phyloP scores from a whole-genome alignment of 2,113 vertebrate species.

The Ranitomeya imitator region DNA sequence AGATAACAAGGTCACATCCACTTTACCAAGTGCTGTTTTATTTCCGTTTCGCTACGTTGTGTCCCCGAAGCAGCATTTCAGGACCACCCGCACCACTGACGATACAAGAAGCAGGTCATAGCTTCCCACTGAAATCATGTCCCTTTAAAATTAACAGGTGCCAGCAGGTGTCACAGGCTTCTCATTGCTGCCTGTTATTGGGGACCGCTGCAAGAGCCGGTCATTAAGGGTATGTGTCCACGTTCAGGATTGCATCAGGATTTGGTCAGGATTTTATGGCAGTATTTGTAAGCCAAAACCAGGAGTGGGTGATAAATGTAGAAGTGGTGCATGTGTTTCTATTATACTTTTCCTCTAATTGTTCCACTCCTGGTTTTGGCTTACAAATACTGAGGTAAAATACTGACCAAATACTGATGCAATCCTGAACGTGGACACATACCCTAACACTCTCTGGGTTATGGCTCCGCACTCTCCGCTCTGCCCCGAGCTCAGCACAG shows the following conservation, averaged over 20 bases:
- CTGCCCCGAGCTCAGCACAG: constrained; percentile 25
- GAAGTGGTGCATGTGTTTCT: too few relatives aligned
- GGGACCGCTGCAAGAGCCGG: background rate
- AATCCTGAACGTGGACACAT: too few relatives aligned
- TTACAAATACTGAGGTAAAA: too few relatives aligned
- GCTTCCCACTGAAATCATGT: background rate
- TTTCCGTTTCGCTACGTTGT: background rate
- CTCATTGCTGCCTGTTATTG: background rate
- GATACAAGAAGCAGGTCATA: constrained; percentile 23
- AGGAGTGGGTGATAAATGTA: too few relatives aligned
- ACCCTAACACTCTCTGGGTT: background rate
- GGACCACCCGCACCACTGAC: background rate
- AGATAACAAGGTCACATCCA: background rate
- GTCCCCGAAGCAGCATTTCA: background rate
- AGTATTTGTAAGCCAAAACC: too few relatives aligned
- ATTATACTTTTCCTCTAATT: too few relatives aligned
- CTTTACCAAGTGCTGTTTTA: background rate
- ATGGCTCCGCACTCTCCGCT: background rate
- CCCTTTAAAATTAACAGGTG: constrained; percentile 15
- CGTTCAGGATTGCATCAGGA: too few relatives aligned
- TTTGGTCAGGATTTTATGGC: too few relatives aligned
- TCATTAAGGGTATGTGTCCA: too few relatives aligned
- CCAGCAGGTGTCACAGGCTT: constrained; percentile 9
- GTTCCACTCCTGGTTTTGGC: too few relatives aligned
- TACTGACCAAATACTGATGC: too few relatives aligned